Base-by-base conservation (phyloP, 2,113 vertebrate species). In the Heteronetta atricapilla region DNA sequence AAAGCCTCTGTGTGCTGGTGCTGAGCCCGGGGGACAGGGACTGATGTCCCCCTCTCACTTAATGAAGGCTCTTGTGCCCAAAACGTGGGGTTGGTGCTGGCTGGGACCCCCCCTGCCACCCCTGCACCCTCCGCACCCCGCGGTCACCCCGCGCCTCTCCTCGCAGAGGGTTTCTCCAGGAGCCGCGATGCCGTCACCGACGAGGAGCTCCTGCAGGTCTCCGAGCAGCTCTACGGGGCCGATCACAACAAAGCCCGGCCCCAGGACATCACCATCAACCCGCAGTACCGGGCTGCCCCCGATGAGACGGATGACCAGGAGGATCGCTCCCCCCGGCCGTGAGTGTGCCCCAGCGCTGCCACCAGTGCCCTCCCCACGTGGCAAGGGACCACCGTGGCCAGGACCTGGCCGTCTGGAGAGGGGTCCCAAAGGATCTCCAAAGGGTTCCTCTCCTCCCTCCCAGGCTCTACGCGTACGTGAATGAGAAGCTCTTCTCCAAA, bases 391-490 rank as follows among this genome's bases (percentile, higher is more conserved):
- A 14, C 56, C 18, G 8, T 2, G 5, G 53, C 63, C 7, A 21
- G 19, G 7, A 5, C 38, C 44, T 34, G 4, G 8, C 62, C 12
- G 26, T 63, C 33, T 17, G 9, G 31, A 36, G 15, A 48, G 15
- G 26, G 34, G 34, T 18, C 8, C 34, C 22, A 29, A 67, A 56
- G 56, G 74, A 38, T 3, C 64, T 67, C 29, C 50, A 38, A 29
- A 22, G 19, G 12, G 56, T 17, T 29, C 8, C 15, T 12, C 26
- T 18, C 4, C 25, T 2, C 56, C 72, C 36, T 42, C 62, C 21
- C 82, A 99, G 99, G 69, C 97, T 99, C 92, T 99, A 98, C 96
- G 96, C 66, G 3, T 97, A 96, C 12, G 97, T 99, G 95, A 98
- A 99, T 0, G 98, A 99, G 95, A 28, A 82, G 25, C 91, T 98